phyloP scores from a whole-genome alignment of 2,888 invertebrate species.

The Apoderus coryli region DNA sequence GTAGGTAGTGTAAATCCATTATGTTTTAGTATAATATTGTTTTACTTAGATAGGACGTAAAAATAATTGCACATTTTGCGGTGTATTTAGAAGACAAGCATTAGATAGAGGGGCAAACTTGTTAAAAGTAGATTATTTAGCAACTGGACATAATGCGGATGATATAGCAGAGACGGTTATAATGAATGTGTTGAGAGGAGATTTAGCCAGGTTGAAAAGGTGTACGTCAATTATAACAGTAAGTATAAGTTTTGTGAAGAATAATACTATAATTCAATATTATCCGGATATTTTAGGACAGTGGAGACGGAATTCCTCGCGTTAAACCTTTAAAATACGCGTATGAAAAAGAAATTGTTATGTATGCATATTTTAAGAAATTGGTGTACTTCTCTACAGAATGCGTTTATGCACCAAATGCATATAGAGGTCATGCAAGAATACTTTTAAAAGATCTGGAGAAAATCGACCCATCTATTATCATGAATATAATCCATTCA shows the following conservation, averaged over 20 bases:
- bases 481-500: constrained; percentile 87
- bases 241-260: constrained; percentile 24
- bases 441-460: constrained; percentile 89
- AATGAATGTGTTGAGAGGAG: constrained; percentile 95
- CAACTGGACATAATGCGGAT: constrained; percentile 94
- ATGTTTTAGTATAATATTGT: constrained; percentile 1
- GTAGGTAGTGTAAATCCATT: constrained; percentile 17
- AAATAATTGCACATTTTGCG: constrained; percentile 96
- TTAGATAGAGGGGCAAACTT: constrained; percentile 86
- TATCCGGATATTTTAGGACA: constrained; percentile 38
- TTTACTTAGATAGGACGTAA: constrained; percentile 53
- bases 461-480: constrained; percentile 77
- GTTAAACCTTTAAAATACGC: constrained; percentile 95
- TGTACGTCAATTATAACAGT: constrained; percentile 87
- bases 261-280: neutral
- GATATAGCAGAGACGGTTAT: constrained; percentile 97
- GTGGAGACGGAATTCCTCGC: constrained; percentile 72
- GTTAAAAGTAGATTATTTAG: constrained; percentile 81
- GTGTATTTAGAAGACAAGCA: constrained; percentile 91
- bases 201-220: constrained; percentile 81
- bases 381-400: constrained; percentile 97
- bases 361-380: constrained; percentile 96
- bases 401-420: constrained; percentile 96
- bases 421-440: constrained; percentile 86
- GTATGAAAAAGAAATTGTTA: constrained; percentile 98